Conservation (phyloP, 1,140 invertebrate species). For the Drosophila biarmipes region DNA sequence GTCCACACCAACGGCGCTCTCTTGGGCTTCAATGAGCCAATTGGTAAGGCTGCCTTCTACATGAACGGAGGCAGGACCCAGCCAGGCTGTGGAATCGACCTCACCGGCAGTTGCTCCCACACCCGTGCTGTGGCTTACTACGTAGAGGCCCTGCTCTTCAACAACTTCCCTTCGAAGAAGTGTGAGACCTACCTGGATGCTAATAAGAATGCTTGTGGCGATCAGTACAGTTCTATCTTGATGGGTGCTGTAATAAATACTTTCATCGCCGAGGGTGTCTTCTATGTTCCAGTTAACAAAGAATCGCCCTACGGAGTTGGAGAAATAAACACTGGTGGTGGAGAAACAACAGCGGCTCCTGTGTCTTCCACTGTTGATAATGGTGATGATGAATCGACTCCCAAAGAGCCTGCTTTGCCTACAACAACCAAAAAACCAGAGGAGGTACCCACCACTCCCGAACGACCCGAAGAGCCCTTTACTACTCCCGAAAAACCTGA, state of each 20-base stretch:
- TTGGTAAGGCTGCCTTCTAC: conserved; percentile 60
- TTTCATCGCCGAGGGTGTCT: conserved; percentile 46
- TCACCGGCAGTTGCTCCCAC: conserved; percentile 84
- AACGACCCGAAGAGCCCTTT: background rate
- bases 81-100: conserved; percentile 85
- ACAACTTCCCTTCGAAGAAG: conserved; percentile 55
- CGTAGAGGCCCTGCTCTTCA: conserved; percentile 57
- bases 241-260: conserved; percentile 54
- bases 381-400: too few relatives aligned
- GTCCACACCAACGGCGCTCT: conserved; percentile 89
- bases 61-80: conserved; percentile 83
- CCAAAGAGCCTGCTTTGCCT: too few relatives aligned
- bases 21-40: conserved; percentile 75
- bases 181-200: conserved; percentile 47
- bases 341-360: background rate
- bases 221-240: conserved; percentile 53
- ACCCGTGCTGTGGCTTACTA: conserved; percentile 67
- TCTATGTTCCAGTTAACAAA: conserved; percentile 64
- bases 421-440: background rate
- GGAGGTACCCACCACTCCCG: background rate
- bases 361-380: background rate
- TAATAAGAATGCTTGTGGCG: conserved; percentile 59
- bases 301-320: conserved; percentile 54
- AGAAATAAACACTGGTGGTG: conserved; percentile 3
- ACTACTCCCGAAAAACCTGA: too few relatives aligned